phyloP scores from a whole-genome alignment of 2,113 vertebrate genomes.

The Otis tarda region DNA sequence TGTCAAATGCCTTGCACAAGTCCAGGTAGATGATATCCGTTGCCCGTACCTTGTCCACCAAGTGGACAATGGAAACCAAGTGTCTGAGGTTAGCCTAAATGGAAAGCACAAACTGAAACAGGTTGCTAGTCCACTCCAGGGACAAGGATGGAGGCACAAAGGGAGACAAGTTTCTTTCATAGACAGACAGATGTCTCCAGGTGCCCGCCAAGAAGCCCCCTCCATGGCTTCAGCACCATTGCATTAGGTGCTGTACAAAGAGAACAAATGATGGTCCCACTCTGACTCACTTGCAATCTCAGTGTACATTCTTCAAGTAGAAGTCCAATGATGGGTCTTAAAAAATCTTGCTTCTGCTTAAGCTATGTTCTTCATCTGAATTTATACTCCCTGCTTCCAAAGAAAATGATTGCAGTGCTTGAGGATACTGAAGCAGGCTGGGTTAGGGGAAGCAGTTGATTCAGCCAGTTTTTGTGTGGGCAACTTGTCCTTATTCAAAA shows the following conservation, averaged over 20 bases:
- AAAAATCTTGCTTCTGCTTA: not conserved
- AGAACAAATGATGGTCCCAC: not conserved
- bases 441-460: not conserved
- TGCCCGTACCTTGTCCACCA: no score
- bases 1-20: no score
- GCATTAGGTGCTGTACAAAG: not conserved
- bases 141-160: not conserved
- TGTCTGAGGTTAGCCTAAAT: not conserved
- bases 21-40: no score
- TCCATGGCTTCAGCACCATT: rapidly evolving
- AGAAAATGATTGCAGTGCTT: not conserved
- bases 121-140: not conserved
- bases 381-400: not conserved
- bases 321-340: not conserved
- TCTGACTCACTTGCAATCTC: not conserved
- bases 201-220: not conserved
- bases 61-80: not conserved
- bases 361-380: not conserved
- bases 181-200: not conserved
- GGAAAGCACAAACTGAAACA: not conserved
- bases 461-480: not conserved
- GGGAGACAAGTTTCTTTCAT: not conserved
- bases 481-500: not conserved
- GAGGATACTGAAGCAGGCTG: not conserved
- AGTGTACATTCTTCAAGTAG: not conserved